These are phyloP conservation scores for Martes martes DNA, from an alignment of 2,113 vertebrate species.

Conservation along the genomic window DNA sequence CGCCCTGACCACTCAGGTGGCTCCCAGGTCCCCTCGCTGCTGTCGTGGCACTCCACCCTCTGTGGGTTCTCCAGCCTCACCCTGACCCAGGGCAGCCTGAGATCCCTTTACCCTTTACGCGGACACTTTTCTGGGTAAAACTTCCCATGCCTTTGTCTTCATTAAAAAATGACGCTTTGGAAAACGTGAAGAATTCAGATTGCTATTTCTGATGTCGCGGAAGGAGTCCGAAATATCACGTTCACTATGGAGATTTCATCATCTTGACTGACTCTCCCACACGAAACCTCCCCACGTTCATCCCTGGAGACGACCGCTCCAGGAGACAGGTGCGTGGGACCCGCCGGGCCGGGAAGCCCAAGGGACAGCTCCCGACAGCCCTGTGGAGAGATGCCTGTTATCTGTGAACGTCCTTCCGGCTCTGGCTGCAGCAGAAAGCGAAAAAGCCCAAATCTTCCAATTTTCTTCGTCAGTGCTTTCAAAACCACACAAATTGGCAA, in stretches of 20 bases:
- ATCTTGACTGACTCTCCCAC: not conserved
- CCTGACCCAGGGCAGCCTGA: too few relatives aligned
- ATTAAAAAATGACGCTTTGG: not conserved
- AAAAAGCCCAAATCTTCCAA: not conserved
- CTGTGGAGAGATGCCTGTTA: accelerated
- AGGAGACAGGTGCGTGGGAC: not conserved
- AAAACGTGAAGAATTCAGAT: not conserved
- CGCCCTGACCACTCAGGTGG: accelerated
- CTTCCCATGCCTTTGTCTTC: not conserved
- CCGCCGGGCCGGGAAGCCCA: not conserved
- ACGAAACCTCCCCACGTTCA: not conserved
- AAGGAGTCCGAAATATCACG: not conserved
- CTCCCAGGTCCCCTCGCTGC: not conserved
- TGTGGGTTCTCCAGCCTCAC: too few relatives aligned
- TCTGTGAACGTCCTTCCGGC: not conserved
- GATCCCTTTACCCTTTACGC: not conserved
- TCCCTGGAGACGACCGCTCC: not conserved
- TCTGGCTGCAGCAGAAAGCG: not conserved
- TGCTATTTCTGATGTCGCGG: not conserved
- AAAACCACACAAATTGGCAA: not conserved
- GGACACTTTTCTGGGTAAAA: not conserved
- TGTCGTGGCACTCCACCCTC: too few relatives aligned
- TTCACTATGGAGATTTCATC: not conserved
- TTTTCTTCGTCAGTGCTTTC: not conserved
- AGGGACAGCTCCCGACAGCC: not conserved